phyloP scores from a whole-genome alignment of 64 coral and sea anemone genomes.

The Dendrophyllia cribrosa region DNA sequence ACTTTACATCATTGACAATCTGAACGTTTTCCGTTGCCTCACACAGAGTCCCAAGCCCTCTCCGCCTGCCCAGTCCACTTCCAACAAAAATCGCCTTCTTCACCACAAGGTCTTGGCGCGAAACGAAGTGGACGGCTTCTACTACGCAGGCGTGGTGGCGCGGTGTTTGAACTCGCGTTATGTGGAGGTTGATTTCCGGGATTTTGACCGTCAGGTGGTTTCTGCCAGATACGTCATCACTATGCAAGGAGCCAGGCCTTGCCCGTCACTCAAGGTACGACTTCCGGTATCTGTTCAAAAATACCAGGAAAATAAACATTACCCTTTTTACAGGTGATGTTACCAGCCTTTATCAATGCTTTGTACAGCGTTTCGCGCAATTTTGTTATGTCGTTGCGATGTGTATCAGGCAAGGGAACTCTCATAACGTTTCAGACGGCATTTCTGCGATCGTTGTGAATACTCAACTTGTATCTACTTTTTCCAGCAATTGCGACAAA shows the following conservation, averaged over 20 bases:
- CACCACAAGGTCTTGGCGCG: conserved; percentile 95
- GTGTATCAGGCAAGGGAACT: too few species aligned
- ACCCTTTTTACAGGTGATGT: background rate
- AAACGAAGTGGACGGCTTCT: conserved; percentile 95
- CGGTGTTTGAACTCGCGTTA: conserved; percentile 87
- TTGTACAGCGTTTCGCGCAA: too few species aligned
- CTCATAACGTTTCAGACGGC: too few species aligned
- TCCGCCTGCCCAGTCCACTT: conserved; percentile 33
- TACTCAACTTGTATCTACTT: too few species aligned
- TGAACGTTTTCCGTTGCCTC: background rate
- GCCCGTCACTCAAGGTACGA: conserved; percentile 84
- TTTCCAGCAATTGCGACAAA: too few species aligned
- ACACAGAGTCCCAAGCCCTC: conserved; percentile 12
- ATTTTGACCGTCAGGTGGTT: conserved; percentile 86
- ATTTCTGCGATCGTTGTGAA: too few species aligned
- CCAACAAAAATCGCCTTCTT: conserved; percentile 82
- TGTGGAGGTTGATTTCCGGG: conserved; percentile 87
- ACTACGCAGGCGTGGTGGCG: conserved; percentile 83
- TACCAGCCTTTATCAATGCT: too few species aligned
- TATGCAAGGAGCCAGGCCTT: conserved; percentile 87
- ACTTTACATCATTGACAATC: background rate
- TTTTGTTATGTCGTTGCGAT: too few species aligned
- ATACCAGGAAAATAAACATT: background rate
- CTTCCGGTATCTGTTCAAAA: background rate
- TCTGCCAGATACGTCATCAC: conserved; percentile 85